A percentile compares a stretch with the other conserved stretches of the same genome.
Conservation (phyloP, 2,888 invertebrate genomes). For the Eupelmus urozonus region DNA sequence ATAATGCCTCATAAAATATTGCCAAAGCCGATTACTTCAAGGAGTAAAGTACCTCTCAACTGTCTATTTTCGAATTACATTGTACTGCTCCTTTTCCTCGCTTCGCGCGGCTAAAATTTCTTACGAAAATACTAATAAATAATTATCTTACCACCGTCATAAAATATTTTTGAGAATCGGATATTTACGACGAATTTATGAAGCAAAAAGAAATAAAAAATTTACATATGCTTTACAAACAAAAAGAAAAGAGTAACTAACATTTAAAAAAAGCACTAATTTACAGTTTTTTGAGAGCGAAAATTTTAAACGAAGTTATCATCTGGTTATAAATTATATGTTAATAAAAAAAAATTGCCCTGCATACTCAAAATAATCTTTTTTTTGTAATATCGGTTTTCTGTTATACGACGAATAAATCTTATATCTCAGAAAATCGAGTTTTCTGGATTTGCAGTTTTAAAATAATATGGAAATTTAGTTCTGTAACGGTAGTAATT, state of each 20-base stretch:
- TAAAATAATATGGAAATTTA: not conserved
- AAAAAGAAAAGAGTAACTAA: too few species aligned
- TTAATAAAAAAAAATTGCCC: conserved; percentile 2
- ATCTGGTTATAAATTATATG: conserved; percentile 21
- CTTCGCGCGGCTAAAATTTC: too few species aligned
- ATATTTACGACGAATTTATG: too few species aligned
- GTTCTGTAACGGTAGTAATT: too few species aligned
- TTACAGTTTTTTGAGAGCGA: conserved; percentile 18
- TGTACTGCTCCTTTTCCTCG: not conserved
- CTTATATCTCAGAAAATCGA: conserved; percentile 1
- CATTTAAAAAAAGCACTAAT: conserved; percentile 6
- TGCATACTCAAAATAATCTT: not conserved
- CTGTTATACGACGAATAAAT: not conserved
- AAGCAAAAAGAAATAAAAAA: too few species aligned
- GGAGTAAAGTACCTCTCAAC: conserved; percentile 11
- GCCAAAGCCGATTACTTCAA: conserved; percentile 38
- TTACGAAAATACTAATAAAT: conserved; percentile 1
- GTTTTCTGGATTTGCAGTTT: not conserved
- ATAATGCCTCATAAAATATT: conserved; percentile 41
- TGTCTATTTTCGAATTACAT: conserved; percentile 29
- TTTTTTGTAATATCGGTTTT: conserved; percentile 12
- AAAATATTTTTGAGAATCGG: too few species aligned
- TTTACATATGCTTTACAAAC: too few species aligned
- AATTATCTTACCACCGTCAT: conserved; percentile 8
- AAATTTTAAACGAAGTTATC: conserved; percentile 5